Conservation (phyloP, 1,140 invertebrate genomes). For the Polypedilum vanderplanki region DNA sequence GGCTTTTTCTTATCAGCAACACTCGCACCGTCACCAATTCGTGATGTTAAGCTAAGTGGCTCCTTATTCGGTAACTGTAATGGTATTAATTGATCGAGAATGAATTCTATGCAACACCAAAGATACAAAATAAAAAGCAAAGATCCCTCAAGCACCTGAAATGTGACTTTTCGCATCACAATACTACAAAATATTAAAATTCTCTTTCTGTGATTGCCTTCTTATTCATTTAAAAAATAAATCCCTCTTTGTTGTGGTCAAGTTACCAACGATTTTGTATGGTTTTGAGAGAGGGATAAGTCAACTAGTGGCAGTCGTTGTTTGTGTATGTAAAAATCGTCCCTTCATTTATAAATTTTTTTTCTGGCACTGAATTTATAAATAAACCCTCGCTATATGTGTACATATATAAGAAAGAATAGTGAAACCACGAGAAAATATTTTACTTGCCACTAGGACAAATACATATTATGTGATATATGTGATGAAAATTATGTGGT, state of each 20-base stretch:
- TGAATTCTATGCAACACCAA: background rate
- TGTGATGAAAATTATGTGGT: background rate
- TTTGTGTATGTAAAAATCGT: background rate
- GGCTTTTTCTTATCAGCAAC: constrained; percentile 8
- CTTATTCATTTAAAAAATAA: background rate
- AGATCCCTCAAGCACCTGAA: background rate
- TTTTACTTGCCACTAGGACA: too few relatives aligned
- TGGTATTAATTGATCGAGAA: background rate
- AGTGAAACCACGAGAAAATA: background rate
- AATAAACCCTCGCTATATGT: background rate
- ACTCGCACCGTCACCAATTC: background rate
- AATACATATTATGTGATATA: too few relatives aligned
- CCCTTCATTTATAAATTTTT: background rate
- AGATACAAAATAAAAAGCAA: background rate
- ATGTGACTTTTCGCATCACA: constrained; percentile 17
- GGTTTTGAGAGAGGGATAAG: background rate
- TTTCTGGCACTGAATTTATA: background rate
- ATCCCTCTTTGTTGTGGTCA: constrained; percentile 22
- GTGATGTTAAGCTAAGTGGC: constrained; percentile 19
- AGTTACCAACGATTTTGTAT: constrained; percentile 5
- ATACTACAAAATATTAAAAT: background rate
- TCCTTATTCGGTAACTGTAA: constrained; percentile 8
- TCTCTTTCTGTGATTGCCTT: background rate
- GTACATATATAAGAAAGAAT: background rate
- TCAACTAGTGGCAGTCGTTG: background rate